phyloP scores from a whole-genome alignment of 2,888 invertebrate species.

The Toxonevra muliebris region DNA sequence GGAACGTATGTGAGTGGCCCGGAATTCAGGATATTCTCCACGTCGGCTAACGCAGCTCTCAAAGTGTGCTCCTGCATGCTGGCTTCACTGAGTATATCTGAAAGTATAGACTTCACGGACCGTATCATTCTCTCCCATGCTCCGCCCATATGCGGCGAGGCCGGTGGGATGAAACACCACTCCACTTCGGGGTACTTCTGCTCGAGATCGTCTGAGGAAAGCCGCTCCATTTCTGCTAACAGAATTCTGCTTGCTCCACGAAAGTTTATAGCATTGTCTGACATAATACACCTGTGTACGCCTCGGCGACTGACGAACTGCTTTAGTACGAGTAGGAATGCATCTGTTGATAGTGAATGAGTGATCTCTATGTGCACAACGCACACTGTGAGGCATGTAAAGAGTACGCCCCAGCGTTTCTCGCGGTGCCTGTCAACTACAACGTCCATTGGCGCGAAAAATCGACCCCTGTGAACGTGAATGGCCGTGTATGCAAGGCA shows the following conservation, averaged over 20 bases:
- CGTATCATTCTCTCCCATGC: constrained; percentile 28
- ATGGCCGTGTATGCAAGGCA: constrained; percentile 14
- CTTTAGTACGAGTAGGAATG: constrained; percentile 32
- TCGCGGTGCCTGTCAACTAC: constrained; percentile 22
- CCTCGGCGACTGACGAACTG: constrained; percentile 33
- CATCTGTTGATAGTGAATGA: constrained; percentile 25
- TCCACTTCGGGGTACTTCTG: no score
- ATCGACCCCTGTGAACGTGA: constrained; percentile 30
- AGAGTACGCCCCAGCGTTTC: constrained; percentile 31
- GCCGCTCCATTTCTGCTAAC: no score
- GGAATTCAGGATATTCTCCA: constrained; percentile 35
- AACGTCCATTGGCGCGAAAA: constrained; percentile 32
- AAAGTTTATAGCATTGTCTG: constrained; percentile 36
- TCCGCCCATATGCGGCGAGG: no score
- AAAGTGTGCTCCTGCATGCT: no score
- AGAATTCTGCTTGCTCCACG: no score
- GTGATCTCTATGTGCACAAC: constrained; percentile 31
- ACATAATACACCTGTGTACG: constrained; percentile 15
- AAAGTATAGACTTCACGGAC: constrained; percentile 27
- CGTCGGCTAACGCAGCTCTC: constrained; percentile 30
- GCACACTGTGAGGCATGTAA: constrained; percentile 32
- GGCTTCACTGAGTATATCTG: constrained; percentile 20
- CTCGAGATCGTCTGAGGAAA: no score
- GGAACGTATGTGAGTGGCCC: neutral
- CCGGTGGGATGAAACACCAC: no score